Base-by-base conservation (phyloP, 2,797 vertebrate species). In the Crenichthys baileyi region DNA sequence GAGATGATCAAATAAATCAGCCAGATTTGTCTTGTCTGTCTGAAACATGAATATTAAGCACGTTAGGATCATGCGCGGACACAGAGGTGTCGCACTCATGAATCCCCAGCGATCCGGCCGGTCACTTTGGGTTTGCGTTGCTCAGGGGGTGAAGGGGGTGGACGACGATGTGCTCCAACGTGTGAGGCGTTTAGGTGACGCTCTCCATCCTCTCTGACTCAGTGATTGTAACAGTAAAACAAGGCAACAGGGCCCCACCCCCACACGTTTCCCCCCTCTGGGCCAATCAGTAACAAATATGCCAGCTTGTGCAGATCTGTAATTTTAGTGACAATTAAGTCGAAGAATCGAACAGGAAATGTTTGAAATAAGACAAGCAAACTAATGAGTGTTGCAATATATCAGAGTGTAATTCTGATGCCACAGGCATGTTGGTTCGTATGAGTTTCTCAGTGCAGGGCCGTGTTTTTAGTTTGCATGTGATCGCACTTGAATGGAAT, bases 1-100 rank as follows among this genome's bases (percentile, higher is more conserved):
- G 93, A 93, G 90, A 95, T 95, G 93, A 95, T 95, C 91, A 85
- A 93, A 92, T 93, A 93, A 94, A 94, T 95, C 94, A 95, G 85
- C 87, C 46, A 79, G 83, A 77, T 83, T 86, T 26, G 89, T 86
- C 85, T 82, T 76, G 73, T 85, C 83, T 76, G 84, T 91, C 87
- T 87, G 72, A 79, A 89, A 86, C 87, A 88, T 92, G 92, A 94
- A 94, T 93, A 94, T 94, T 92, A 93, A 93, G 85, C 88, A 84
- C 79, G 82, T 94, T 93, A 92, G 89, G 86, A 91, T 91, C 88
- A 82, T 82, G 77, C 72, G 71, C 82, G 81, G 83, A 85, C 74
- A 85, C 56, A 16, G 77, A 90, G 55, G 56, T 83, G 89, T 85
- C 84, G 83, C 5, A 50, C 20, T 80, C 13, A 68, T 91, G 67